Evolutionary conservation across 2,888 invertebrate genomes (phyloP).

Genomic region (Hypsopygia costalis): DNA sequence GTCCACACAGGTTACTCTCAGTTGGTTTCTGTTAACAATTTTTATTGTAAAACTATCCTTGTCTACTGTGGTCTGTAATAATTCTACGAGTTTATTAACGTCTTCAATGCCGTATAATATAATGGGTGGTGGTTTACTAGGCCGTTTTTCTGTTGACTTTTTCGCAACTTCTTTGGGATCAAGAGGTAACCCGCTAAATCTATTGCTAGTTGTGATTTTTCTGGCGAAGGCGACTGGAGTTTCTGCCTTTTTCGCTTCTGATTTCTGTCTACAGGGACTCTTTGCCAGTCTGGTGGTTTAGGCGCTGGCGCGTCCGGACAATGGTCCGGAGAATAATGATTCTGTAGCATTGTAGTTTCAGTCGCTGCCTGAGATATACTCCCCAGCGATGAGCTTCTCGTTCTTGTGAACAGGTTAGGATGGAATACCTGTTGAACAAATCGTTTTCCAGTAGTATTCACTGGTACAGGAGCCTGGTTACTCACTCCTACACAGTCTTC

Average conservation of each 20-base stretch:
- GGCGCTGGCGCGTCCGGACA: neutral
- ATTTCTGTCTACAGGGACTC: neutral
- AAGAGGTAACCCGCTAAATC: neutral
- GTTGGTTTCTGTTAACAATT: constrained; percentile 15
- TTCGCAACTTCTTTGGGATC: neutral
- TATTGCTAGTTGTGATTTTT: too few relatives aligned
- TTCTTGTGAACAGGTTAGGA: constrained; percentile 15
- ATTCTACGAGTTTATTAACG: neutral
- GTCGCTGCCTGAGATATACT: neutral
- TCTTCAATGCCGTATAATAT: neutral
- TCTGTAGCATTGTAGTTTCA: too few relatives aligned
- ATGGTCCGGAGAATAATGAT: too few relatives aligned
- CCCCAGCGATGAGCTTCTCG: constrained; percentile 7
- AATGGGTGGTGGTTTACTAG: neutral
- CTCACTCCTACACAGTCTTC: constrained; percentile 9
- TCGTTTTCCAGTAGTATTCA: constrained; percentile 15
- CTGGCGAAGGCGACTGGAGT: too few relatives aligned
- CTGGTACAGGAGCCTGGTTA: constrained; percentile 8
- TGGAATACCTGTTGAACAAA: constrained; percentile 17
- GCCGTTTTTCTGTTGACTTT: neutral
- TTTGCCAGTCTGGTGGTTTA: neutral
- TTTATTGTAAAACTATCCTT: constrained; percentile 8
- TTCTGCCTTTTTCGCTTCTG: neutral
- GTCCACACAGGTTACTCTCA: constrained; percentile 9
- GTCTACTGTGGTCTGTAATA: neutral